Evolutionary conservation across 2,113 vertebrate species (phyloP).

Genomic region (Pandion haliaetus): DNA sequence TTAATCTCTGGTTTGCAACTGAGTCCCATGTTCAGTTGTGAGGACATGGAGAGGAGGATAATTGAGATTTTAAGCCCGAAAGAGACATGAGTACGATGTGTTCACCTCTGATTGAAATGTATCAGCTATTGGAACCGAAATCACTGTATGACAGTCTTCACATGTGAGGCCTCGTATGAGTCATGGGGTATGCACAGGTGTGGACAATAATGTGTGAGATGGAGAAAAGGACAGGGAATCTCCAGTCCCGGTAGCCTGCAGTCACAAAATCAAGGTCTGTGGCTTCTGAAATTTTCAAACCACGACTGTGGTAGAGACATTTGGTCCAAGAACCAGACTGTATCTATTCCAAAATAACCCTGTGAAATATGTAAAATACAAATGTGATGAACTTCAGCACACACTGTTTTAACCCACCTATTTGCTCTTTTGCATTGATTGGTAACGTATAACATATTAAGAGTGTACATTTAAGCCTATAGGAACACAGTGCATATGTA

Average conservation of each 20-base stretch:
- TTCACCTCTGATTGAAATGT: background rate
- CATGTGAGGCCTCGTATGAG: background rate
- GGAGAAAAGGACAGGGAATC: background rate
- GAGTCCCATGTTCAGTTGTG: background rate
- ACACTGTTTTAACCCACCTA: background rate
- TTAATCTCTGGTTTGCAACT: background rate
- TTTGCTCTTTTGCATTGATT: background rate
- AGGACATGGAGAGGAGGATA: background rate
- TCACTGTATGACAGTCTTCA: background rate
- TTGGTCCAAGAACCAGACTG: background rate
- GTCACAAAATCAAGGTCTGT: background rate
- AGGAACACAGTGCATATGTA: background rate
- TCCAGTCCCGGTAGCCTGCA: background rate
- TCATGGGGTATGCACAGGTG: background rate
- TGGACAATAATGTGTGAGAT: background rate
- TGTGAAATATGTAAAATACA: background rate
- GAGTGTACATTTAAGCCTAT: background rate
- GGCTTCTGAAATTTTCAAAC: background rate
- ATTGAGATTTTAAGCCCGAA: background rate
- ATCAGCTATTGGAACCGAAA: background rate
- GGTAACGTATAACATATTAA: background rate
- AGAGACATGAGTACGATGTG: background rate
- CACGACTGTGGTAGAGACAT: background rate
- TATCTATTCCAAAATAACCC: background rate
- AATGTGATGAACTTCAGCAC: background rate